Evolutionary conservation across 2,888 invertebrate genomes (phyloP).

Genomic region (Synanthedon formicaeformis): DNA sequence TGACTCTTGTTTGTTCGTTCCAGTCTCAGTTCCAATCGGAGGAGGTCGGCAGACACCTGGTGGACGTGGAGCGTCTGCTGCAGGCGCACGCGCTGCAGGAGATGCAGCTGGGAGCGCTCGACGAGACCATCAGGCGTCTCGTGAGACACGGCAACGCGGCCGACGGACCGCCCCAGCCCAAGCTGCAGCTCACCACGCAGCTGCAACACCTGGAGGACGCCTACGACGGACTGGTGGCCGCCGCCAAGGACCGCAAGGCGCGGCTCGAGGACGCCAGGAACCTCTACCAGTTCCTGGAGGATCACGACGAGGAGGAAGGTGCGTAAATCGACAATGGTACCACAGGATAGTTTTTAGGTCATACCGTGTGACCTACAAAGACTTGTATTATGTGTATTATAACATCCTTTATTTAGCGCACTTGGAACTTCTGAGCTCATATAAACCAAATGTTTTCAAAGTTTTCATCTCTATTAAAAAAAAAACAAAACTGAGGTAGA

Average conservation of each 20-base stretch:
- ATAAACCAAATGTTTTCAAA: no score
- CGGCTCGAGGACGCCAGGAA: constrained; percentile 92
- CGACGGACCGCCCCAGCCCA: constrained; percentile 73
- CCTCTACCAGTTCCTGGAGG: constrained; percentile 95
- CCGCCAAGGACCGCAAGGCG: constrained; percentile 82
- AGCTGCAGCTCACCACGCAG: constrained; percentile 79
- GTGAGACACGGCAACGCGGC: constrained; percentile 62
- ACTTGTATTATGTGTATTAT: no score
- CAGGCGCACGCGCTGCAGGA: constrained; percentile 95
- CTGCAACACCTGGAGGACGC: constrained; percentile 83
- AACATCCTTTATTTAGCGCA: no score
- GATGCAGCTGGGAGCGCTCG: constrained; percentile 88
- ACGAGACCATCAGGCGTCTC: constrained; percentile 85
- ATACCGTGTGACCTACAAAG: no score
- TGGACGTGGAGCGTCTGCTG: constrained; percentile 93
- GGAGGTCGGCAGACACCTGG: constrained; percentile 92
- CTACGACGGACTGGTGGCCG: constrained; percentile 78
- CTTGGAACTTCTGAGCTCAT: no score
- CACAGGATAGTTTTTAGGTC: no score
- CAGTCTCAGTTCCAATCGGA: constrained; percentile 80
- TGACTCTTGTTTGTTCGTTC: not conserved
- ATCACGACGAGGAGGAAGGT: constrained; percentile 96
- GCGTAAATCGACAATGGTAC: not conserved
- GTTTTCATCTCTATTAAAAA: no score
- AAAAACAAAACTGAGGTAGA: no score